These are phyloP conservation scores for Sminthurides bifidus DNA, from an alignment of 1,140 invertebrate genomes.

Conservation along the genomic window DNA sequence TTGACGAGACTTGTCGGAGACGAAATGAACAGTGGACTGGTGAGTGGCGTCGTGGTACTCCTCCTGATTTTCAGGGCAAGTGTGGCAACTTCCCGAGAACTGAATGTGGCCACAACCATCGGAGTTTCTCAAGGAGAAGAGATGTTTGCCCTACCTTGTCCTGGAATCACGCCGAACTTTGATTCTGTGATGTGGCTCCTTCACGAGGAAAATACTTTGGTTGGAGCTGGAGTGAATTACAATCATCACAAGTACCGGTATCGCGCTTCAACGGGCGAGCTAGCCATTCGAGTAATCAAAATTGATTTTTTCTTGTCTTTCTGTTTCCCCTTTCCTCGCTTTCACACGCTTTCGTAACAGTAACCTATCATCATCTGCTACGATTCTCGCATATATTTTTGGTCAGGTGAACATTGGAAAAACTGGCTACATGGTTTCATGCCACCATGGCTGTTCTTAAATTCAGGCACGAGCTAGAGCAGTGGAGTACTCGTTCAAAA, in stretches of 20 bases:
- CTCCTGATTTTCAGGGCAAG: conserved; percentile 6
- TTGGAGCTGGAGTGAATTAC: conserved; percentile 1
- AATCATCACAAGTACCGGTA: conserved; percentile 13
- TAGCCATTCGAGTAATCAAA: conserved; percentile 8
- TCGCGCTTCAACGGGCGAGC: conserved; percentile 7
- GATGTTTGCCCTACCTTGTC: conserved; percentile 1
- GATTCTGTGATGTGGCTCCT: conserved; percentile 15
- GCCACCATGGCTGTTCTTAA: no score
- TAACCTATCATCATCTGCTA: no score
- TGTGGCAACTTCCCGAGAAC: no score
- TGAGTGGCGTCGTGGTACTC: background rate
- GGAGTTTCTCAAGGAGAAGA: background rate
- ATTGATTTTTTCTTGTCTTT: conserved; percentile 13
- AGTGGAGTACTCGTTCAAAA: no score
- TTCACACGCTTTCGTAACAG: no score
- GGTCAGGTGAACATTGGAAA: no score
- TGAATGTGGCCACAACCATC: background rate
- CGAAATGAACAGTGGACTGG: background rate
- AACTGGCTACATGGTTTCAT: no score
- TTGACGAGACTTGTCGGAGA: no score
- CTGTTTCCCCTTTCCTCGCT: background rate
- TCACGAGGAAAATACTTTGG: conserved; percentile 5
- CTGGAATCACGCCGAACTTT: background rate
- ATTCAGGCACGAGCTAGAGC: no score
- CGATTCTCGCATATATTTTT: no score